Conservation (phyloP, 2,797 vertebrate genomes). For the Siniperca scherzeri region DNA sequence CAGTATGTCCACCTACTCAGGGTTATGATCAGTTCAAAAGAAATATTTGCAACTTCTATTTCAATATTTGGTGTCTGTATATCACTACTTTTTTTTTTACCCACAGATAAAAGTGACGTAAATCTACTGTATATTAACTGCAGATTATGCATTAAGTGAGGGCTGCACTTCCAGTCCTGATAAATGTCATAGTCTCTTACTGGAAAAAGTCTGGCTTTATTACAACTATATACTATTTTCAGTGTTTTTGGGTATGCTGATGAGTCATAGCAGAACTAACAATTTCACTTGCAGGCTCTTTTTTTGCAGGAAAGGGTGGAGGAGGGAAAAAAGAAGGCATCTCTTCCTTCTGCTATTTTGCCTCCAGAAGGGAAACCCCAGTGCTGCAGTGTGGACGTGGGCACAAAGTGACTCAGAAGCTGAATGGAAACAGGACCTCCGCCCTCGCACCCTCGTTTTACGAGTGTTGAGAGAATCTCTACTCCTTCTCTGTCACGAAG, state of each 20-base stretch:
- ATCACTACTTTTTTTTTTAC: not conserved
- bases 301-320: constrained; percentile 72
- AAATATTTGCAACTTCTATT: not conserved
- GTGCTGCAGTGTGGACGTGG: constrained; percentile 27
- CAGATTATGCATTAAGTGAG: not conserved
- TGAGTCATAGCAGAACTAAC: constrained; percentile 72
- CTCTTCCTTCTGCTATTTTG: constrained; percentile 64
- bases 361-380: constrained; percentile 63
- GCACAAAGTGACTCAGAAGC: constrained; percentile 68
- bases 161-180: not conserved
- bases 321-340: constrained; percentile 50
- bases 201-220: constrained; percentile 22
- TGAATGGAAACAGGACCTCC: constrained; percentile 68
- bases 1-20: not conserved
- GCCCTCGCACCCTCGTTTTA: constrained; percentile 51
- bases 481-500: not conserved
- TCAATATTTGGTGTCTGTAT: not conserved
- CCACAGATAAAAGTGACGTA: not conserved
- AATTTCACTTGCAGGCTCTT: constrained; percentile 44
- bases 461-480: constrained; percentile 13
- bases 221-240: constrained; percentile 2
- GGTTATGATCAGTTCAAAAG: not conserved
- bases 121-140: not conserved
- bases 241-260: constrained; percentile 20
- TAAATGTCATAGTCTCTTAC: constrained; percentile 13